These are phyloP conservation scores for Cecidostiba fungosa DNA, from an alignment of 2,888 invertebrate genomes.

Conservation along the genomic window DNA sequence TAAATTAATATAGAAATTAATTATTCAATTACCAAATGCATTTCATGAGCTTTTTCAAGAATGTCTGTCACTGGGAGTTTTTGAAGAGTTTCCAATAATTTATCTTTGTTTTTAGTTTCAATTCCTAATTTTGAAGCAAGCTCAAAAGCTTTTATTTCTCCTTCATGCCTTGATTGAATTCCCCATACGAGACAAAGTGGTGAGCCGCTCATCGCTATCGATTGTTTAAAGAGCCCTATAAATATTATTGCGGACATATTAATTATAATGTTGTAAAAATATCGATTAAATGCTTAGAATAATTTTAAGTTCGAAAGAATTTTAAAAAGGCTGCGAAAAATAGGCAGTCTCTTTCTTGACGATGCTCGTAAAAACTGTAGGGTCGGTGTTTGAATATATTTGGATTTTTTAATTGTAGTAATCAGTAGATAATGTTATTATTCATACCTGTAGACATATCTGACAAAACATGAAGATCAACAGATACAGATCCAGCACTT, in stretches of 20 bases:
- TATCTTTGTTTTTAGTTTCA: slow-evolving; percentile 59
- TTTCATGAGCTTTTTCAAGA: slow-evolving; percentile 32
- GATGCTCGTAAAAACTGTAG: too few species aligned
- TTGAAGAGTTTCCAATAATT: slow-evolving; percentile 64
- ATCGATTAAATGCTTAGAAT: too few species aligned
- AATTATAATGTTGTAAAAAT: too few species aligned
- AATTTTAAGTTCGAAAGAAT: too few species aligned
- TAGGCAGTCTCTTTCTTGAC: too few species aligned
- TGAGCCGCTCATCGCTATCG: slow-evolving; percentile 68
- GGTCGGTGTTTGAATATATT: too few species aligned
- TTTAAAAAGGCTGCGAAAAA: too few species aligned
- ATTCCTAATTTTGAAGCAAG: slow-evolving; percentile 56
- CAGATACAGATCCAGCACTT: slow-evolving; percentile 80
- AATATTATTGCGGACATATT: too few species aligned
- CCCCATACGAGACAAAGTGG: slow-evolving; percentile 66
- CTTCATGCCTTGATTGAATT: slow-evolving; percentile 59
- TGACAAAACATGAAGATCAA: slow-evolving; percentile 63
- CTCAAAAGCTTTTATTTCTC: slow-evolving; percentile 55
- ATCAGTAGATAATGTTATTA: too few species aligned
- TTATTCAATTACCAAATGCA: slow-evolving; percentile 20
- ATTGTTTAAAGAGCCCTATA: slow-evolving; percentile 63
- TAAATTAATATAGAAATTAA: too few species aligned
- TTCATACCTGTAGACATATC: slow-evolving; percentile 63
- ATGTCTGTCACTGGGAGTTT: slow-evolving; percentile 62
- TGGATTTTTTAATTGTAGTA: too few species aligned